phyloP scores from a whole-genome alignment of 1,140 invertebrate species.

The Sminthurinus signatus region DNA sequence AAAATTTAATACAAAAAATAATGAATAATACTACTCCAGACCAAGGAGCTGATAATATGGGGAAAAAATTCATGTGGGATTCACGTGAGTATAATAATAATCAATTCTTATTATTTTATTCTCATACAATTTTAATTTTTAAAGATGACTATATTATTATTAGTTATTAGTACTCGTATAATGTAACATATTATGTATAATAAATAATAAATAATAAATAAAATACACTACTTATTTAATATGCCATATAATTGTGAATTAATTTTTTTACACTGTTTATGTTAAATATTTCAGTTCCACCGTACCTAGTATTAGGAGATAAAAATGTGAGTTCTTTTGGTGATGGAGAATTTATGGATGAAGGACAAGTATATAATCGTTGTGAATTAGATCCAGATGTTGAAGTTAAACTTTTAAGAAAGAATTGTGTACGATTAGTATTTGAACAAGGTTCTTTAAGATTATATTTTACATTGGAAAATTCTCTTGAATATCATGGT shows the following conservation, averaged over 20 bases:
- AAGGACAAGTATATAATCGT: slow-evolving; percentile 29
- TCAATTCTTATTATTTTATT: no score
- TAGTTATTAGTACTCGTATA: no score
- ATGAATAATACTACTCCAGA: slow-evolving; percentile 58
- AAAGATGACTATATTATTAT: no score
- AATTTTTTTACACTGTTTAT: no score
- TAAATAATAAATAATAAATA: no score
- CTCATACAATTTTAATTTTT: no score
- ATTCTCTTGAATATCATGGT: slow-evolving; percentile 70
- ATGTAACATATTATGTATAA: no score
- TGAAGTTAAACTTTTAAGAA: slow-evolving; percentile 30
- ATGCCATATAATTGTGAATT: no score
- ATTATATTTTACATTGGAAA: slow-evolving; percentile 75
- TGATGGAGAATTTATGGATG: slow-evolving; percentile 35
- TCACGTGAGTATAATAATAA: no score
- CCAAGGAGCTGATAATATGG: slow-evolving; percentile 77
- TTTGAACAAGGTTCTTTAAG: slow-evolving; percentile 58
- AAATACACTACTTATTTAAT: no score
- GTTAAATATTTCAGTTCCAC: no score
- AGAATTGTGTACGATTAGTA: slow-evolving; percentile 55
- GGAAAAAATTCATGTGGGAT: slow-evolving; percentile 73
- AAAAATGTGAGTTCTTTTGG: slow-evolving; percentile 14
- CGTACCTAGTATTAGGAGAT: slow-evolving; percentile 53
- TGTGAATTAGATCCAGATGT: slow-evolving; percentile 34
- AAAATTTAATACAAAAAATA: slow-evolving; percentile 57